These are phyloP conservation scores for Mesorhabditis sp. DNA, from an alignment of 2,888 invertebrate genomes.

Conservation along the genomic window DNA sequence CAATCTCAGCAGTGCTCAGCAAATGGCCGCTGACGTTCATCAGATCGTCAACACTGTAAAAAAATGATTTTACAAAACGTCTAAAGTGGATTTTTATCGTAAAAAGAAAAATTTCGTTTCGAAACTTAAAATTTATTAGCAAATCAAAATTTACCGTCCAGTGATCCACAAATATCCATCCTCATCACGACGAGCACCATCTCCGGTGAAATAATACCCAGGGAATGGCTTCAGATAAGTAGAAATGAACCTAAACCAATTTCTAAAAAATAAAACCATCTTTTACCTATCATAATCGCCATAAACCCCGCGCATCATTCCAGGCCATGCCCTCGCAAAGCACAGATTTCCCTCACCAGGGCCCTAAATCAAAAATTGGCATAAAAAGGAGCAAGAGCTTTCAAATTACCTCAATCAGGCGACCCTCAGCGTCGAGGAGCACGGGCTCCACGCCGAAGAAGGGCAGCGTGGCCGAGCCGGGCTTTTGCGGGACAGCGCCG, in stretches of 20 bases:
- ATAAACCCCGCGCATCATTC: conserved; percentile 90
- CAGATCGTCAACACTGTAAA: conserved; percentile 81
- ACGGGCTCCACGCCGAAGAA: conserved; percentile 92
- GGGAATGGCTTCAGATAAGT: conserved; percentile 93
- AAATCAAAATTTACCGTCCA: conserved; percentile 37
- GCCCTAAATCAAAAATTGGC: conserved; percentile 12
- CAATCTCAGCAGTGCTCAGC: conserved; percentile 87
- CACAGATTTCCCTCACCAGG: conserved; percentile 61
- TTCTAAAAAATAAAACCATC: not conserved
- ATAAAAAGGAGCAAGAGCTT: not conserved
- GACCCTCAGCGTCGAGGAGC: conserved; percentile 77
- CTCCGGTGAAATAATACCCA: conserved; percentile 95
- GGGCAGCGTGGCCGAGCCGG: conserved; percentile 94
- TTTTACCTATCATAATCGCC: conserved; percentile 73
- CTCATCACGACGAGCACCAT: conserved; percentile 72
- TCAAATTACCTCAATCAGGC: conserved; percentile 26
- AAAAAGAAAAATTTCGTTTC: conserved; percentile 1
- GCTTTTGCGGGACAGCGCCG: conserved; percentile 92
- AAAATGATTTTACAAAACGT: not conserved
- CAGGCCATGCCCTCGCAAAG: conserved; percentile 92
- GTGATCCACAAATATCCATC: conserved; percentile 73
- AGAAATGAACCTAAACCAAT: conserved; percentile 69
- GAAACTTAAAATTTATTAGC: not conserved
- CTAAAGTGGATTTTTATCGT: not conserved
- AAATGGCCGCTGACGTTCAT: conserved; percentile 95